A percentile compares a stretch with the other conserved stretches of the same genome.
These are phyloP conservation scores for Lepidothrix coronata DNA, from an alignment of 2,113 vertebrate genomes.

Conservation along the genomic window DNA sequence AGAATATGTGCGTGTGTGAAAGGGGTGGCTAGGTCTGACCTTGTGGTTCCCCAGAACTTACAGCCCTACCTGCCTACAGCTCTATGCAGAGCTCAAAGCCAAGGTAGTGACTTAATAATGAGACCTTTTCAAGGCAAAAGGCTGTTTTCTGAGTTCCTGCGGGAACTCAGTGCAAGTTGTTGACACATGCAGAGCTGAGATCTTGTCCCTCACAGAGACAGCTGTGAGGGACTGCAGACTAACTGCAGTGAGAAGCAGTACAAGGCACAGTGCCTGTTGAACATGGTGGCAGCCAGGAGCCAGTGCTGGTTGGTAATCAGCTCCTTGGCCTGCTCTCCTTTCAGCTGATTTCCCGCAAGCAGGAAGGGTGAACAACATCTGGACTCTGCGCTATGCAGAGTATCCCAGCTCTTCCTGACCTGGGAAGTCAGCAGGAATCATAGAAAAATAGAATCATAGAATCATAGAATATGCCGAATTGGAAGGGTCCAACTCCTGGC, in stretches of 20 bases:
- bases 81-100: background rate
- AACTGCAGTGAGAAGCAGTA: rapidly evolving
- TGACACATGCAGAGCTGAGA: background rate
- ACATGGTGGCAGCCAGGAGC: background rate
- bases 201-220: background rate
- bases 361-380: background rate
- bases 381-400: background rate
- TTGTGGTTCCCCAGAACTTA: background rate
- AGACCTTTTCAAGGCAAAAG: background rate
- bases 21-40: background rate
- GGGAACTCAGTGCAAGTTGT: background rate
- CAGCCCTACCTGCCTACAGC: background rate
- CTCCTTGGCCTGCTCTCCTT: background rate
- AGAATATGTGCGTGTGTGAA: rapidly evolving
- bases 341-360: background rate
- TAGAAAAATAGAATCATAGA: background rate
- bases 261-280: background rate
- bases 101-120: background rate
- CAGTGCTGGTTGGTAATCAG: background rate
- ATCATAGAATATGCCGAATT: background rate
- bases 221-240: background rate
- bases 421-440: background rate
- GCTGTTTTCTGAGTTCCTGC: background rate
- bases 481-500: background rate
- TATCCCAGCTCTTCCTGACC: background rate